Evolutionary conservation across 2,888 invertebrate genomes (phyloP).

Genomic region (Cheilosia impressa): DNA sequence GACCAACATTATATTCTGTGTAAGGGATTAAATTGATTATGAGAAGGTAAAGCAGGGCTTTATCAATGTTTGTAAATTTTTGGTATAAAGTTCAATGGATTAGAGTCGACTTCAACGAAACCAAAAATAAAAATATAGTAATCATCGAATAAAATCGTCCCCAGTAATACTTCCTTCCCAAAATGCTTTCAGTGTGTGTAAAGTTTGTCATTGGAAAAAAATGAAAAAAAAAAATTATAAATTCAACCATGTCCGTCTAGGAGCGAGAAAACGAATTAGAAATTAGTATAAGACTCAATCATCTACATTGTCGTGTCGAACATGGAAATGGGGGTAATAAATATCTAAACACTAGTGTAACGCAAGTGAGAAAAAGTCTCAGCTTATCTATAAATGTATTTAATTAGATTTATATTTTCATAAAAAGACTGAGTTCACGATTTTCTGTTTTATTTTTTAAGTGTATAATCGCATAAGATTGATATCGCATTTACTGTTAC

Average conservation of each 20-base stretch:
- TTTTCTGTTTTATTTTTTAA: conserved; percentile 26
- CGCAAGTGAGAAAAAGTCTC: background rate
- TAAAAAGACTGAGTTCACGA: conserved; percentile 71
- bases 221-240: background rate
- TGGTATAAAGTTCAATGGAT: too few relatives aligned
- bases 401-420: conserved; percentile 69
- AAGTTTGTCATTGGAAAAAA: background rate
- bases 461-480: conserved; percentile 56
- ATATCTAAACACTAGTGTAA: background rate
- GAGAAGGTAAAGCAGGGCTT: too few relatives aligned
- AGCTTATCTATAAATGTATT: conserved; percentile 44
- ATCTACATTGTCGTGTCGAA: conserved; percentile 34
- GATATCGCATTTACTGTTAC: conserved; percentile 66
- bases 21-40: too few relatives aligned
- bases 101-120: too few relatives aligned
- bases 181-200: background rate
- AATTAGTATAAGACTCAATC: conserved; percentile 17
- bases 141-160: conserved; percentile 12
- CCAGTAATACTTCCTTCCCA: conserved; percentile 4
- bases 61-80: too few relatives aligned
- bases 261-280: conserved; percentile 65
- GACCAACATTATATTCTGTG: too few relatives aligned
- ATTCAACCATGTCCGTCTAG: conserved; percentile 50
- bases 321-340: conserved; percentile 26
- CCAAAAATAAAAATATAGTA: too few relatives aligned